A percentile compares a stretch with the other conserved stretches of the same genome.
These are phyloP conservation scores for Drosophila pruinosa DNA, from an alignment of 1,140 invertebrate genomes.

Conservation along the genomic window DNA sequence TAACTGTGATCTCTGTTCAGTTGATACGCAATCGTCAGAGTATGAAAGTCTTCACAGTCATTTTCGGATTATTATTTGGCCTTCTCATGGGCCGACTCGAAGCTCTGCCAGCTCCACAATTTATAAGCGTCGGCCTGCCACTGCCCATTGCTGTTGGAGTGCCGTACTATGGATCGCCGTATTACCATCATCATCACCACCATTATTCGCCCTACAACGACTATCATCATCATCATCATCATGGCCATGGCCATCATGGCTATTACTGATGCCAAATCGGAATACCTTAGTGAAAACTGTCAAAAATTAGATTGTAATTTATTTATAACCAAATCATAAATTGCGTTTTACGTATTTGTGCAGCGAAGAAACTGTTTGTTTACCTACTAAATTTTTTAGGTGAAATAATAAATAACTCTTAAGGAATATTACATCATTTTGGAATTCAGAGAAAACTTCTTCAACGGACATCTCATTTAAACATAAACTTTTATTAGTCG, in stretches of 20 bases:
- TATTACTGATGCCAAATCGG: slow-evolving; percentile 6
- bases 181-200: slow-evolving; percentile 13
- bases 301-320: slow-evolving; percentile 5
- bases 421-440: not conserved
- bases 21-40: not conserved
- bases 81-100: not conserved
- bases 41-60: slow-evolving; percentile 14
- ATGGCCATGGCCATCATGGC: slow-evolving; percentile 20
- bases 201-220: slow-evolving; percentile 13
- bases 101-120: not conserved
- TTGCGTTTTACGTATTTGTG: slow-evolving; percentile 16
- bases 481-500: too few species aligned
- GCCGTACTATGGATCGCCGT: slow-evolving; percentile 19
- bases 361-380: not conserved
- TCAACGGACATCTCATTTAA: too few species aligned
- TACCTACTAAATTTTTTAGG: not conserved
- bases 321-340: not conserved
- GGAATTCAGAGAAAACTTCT: too few species aligned
- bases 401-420: not conserved
- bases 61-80: not conserved
- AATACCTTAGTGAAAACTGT: not conserved
- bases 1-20: not conserved
- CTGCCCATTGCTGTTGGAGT: slow-evolving; percentile 3
- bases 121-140: slow-evolving; percentile 6
- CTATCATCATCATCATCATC: slow-evolving; percentile 6